Conservation (phyloP, 37 sponge, comb jelly and placozoan species). For the Oopsacas minuta region DNA sequence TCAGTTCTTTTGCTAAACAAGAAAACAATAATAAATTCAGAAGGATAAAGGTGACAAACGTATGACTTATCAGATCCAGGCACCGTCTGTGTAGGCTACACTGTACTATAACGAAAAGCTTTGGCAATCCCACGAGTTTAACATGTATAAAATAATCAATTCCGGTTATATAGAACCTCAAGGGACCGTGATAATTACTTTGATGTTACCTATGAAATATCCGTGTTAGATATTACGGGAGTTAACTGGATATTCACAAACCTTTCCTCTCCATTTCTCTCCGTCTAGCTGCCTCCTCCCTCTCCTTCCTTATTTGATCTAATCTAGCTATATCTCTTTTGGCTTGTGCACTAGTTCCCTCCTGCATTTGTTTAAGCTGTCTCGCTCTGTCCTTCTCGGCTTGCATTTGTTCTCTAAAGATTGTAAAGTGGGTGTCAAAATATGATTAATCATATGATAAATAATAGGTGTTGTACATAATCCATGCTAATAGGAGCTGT, state of each 20-base stretch:
- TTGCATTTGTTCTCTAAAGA: not conserved
- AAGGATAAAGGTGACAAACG: too few species aligned
- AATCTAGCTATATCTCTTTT: not conserved
- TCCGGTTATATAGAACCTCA: too few species aligned
- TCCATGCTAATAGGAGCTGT: not conserved
- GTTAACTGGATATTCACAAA: too few species aligned
- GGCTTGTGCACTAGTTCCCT: not conserved
- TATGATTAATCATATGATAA: too few species aligned
- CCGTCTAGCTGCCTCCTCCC: not conserved
- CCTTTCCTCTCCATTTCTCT: conserved; percentile 9
- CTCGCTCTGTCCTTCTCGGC: not conserved
- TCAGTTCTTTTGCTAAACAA: not conserved
- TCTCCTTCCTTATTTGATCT: not conserved
- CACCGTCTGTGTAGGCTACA: too few species aligned
- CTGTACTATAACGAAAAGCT: too few species aligned
- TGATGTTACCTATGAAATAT: too few species aligned
- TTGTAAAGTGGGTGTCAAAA: not conserved
- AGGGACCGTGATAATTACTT: too few species aligned
- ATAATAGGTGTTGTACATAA: not conserved
- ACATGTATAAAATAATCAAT: too few species aligned
- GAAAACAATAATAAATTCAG: not conserved
- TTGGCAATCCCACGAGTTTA: too few species aligned
- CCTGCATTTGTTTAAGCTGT: conserved; percentile 11
- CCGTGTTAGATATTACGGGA: too few species aligned
- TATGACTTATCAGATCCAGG: not conserved